Evolutionary conservation across 2,797 vertebrate species (phyloP), one percentile per base, ranked within the genome.

Genomic region (Taeniopygia guttata): DNA sequence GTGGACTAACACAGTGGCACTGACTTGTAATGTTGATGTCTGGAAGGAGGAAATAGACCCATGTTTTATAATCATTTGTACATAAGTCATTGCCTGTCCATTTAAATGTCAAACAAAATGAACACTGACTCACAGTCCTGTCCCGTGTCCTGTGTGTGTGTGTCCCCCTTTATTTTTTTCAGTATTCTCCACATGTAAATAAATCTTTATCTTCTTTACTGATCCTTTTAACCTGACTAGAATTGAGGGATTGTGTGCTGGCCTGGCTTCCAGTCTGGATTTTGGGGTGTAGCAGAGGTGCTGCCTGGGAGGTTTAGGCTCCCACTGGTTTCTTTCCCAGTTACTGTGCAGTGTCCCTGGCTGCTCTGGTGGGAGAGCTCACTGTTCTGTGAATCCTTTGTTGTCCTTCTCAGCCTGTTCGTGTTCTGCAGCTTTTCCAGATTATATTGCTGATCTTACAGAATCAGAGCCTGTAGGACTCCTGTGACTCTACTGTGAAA

Each of bases 121-220:
- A 69, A 11, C n/a, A n/a, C 25, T 62, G 66, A 48, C 51, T 81
- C 25, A 21, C 14, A 38, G 8, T 42, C 38, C 38, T 64, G 38
- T 68, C 46, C 38, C 0, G 0, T 52, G 46, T 62, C 55, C 16
- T 55, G 34, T 67, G 0, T 40, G 2, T 26, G 10, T 32, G 15
- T 72, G 52, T 20, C 21, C 6, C 45, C 11, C 16, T 46, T 52
- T 23, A 43, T 51, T 83, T 70, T 74, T 70, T 42, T 30, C 22
- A 7, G 3, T 58, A 5, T 52, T 76, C 13, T 67, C 20, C 25
- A 68, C 25, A 8, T 11, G 4, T 46, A 48, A 51, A 46, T 25
- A 16, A 27, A 32, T 10, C 23, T 70, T 85, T 63, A 56, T 62
- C 13, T 55, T 83, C 34, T 72, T 68, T 22, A 15, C 10, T 42